Evolutionary conservation across 1,140 invertebrate species (phyloP), one percentile per base, ranked within the genome.

Genomic region (Lordiphosa clarofinis): DNA sequence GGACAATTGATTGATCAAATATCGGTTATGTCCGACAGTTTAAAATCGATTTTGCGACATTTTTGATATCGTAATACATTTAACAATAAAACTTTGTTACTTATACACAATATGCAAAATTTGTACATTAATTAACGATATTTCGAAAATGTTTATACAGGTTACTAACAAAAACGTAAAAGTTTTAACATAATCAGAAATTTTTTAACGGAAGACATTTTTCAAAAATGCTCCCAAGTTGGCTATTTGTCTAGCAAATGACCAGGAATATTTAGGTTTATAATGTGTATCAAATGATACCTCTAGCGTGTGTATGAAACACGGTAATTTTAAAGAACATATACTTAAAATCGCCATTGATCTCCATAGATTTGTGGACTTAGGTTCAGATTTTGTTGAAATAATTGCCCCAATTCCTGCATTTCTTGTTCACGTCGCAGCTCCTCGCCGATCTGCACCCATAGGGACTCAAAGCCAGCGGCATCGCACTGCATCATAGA

Each of bases 391-490:
- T 72, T 72, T 55, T 78, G 73, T 44, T 84, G 58, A 52, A 82
- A 82, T 19, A 68, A 37, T 31, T 69, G 68, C 2, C 13, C 42
- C 21, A 82, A 39, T 5, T 73, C 64, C 31, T 76, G 36, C 35
- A 43, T 61, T n/a, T 84, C 73, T 42, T 57, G 63, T 24, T 84
- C 76, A 12, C 15, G 47, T 0, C 64, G 65, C 38, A 81, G 21
- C 46, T 87, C 86, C 21, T 78, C 74, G n/a, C 56, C 57, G 33
- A 74, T 60, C 35, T 76, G 60, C 11, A 63, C 50, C 86, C 86
- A 87, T 66, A 87, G 19, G 35, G 31, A 57, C 33, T 87, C 86
- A 46, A 87, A 87, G 11, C 67, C 79, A 40, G 24, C 19, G 37
- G 12, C 64, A 58, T 56, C 67, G 60, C 10, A 12, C 5, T 6